A percentile compares a stretch with the other conserved stretches of the same genome.
Conservation (phyloP, 1,140 invertebrate genomes). For the Tenebrio molitor region DNA sequence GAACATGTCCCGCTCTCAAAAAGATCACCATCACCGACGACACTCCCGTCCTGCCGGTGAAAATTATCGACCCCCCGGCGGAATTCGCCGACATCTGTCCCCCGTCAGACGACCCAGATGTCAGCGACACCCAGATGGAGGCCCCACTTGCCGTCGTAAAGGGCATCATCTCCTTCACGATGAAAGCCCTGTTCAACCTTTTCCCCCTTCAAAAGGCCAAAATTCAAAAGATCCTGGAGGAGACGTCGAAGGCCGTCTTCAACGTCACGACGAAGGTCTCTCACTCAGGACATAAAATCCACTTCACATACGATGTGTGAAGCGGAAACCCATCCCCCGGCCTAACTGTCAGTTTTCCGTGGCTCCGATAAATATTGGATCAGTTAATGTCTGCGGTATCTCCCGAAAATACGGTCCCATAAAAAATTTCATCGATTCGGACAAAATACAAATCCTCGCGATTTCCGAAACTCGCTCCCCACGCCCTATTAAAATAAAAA, state of each 20-base stretch:
- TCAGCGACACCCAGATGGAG: not conserved
- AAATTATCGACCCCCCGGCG: not conserved
- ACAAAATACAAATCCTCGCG: not conserved
- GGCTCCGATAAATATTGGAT: not conserved
- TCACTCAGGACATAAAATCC: slow-evolving; percentile 1
- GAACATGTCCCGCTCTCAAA: not conserved
- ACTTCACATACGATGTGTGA: too few relatives aligned
- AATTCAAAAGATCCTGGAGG: slow-evolving; percentile 15
- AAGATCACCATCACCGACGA: not conserved
- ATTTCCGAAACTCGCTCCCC: not conserved
- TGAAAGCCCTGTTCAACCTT: slow-evolving; percentile 7
- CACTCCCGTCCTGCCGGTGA: not conserved
- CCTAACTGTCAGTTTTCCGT: not conserved
- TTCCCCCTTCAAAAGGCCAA: too few relatives aligned
- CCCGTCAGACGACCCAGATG: not conserved
- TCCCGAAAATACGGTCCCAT: not conserved
- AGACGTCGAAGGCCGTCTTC: not conserved
- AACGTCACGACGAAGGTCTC: not conserved
- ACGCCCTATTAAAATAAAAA: not conserved
- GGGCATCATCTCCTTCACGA: not conserved
- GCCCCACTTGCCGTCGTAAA: not conserved
- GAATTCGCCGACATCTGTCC: not conserved
- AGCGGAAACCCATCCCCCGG: not conserved
- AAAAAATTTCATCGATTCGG: not conserved
- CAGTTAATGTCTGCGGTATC: not conserved